Conservation (phyloP, 1,140 invertebrate genomes). For the Aphelenchoides besseyi region DNA sequence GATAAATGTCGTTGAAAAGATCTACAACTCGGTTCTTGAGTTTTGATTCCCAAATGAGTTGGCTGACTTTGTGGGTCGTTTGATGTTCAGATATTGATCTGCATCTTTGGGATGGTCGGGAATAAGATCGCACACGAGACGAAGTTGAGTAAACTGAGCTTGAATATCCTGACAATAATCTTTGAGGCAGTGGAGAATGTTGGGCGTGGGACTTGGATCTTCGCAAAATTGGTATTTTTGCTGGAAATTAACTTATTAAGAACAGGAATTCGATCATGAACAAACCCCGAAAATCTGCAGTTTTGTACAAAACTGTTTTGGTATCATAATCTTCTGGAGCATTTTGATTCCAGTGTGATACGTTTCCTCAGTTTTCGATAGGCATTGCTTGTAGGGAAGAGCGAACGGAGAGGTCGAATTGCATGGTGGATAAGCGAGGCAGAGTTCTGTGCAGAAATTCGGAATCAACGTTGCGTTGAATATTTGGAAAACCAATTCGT, state of each 20-base stretch:
- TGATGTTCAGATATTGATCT: conserved; percentile 1
- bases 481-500: neutral
- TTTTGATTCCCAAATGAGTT: neutral
- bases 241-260: neutral
- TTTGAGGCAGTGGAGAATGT: conserved; percentile 12
- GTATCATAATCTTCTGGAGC: neutral
- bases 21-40: neutral
- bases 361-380: neutral
- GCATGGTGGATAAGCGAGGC: neutral
- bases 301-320: neutral
- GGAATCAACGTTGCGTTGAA: neutral
- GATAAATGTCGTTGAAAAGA: neutral
- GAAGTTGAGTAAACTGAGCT: neutral
- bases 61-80: neutral
- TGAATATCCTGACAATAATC: neutral
- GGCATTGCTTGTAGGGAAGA: neutral
- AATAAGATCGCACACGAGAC: neutral
- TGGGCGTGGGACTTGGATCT: neutral
- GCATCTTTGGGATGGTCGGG: conserved; percentile 7
- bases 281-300: neutral
- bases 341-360: neutral
- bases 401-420: neutral
- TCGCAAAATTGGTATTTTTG: neutral
- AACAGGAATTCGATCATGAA: neutral
- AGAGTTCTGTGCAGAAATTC: conserved; percentile 4